These are phyloP conservation scores for Noctilio leporinus DNA, from an alignment of 2,113 vertebrate species.

Conservation along the genomic window DNA sequence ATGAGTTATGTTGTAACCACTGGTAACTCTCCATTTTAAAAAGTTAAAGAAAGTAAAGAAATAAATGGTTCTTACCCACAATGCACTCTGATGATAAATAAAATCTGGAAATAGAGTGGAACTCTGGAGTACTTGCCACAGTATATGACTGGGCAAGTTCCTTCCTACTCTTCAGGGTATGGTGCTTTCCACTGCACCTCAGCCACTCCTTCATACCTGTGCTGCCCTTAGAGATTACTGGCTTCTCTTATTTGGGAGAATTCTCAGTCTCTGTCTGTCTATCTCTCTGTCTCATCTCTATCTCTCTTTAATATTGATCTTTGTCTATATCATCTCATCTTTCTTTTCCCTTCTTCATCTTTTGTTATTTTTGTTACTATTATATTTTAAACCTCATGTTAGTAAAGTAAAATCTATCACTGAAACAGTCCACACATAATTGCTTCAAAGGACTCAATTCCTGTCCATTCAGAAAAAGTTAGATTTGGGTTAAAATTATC, in stretches of 20 bases:
- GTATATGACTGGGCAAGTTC: rapidly evolving
- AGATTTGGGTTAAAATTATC: background rate
- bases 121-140: rapidly evolving
- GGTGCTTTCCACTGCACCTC: rapidly evolving
- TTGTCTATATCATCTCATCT: background rate
- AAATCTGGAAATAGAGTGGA: background rate
- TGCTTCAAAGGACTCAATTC: background rate
- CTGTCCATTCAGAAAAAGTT: background rate
- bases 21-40: background rate
- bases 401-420: background rate
- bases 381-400: background rate
- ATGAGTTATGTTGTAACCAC: background rate
- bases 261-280: background rate
- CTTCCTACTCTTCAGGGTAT: rapidly evolving
- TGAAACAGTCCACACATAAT: background rate
- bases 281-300: background rate
- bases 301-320: background rate
- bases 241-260: rapidly evolving
- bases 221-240: background rate
- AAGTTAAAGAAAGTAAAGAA: background rate
- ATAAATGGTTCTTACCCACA: background rate
- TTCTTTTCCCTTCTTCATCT: background rate
- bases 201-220: rapidly evolving
- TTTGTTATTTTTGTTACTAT: background rate
- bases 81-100: background rate